Percentiles rank a stretch among this genome's conserved stretches.
These are phyloP conservation scores for Cryptosula pallasiana DNA, from an alignment of 2,888 invertebrate species.

Conservation along the genomic window DNA sequence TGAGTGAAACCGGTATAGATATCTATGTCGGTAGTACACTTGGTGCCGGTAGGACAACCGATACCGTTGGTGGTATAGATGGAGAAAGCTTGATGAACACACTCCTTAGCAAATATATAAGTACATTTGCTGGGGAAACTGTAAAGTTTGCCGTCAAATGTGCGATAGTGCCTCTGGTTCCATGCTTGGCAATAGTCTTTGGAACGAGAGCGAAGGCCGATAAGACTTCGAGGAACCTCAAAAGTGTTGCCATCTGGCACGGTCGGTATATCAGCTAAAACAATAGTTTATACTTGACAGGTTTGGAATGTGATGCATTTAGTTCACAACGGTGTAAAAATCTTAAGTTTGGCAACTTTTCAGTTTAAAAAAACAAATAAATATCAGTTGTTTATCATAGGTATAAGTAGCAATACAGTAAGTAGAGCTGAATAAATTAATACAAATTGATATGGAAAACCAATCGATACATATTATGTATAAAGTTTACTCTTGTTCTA, in stretches of 20 bases:
- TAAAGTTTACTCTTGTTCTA: too few species aligned
- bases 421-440: too few species aligned
- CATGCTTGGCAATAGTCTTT: conserved; percentile 70
- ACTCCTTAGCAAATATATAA: conserved; percentile 69
- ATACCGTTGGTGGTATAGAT: conserved; percentile 60
- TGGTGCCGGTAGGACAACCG: conserved; percentile 57
- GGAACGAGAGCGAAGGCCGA: neutral
- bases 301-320: too few species aligned
- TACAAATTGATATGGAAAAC: too few species aligned
- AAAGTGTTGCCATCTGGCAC: neutral
- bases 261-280: neutral
- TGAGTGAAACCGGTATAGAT: conserved; percentile 66
- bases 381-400: too few species aligned
- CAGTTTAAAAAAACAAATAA: too few species aligned
- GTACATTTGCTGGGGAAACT: conserved; percentile 69
- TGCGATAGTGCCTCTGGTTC: conserved; percentile 75
- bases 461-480: too few species aligned
- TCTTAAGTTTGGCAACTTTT: too few species aligned
- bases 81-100: conserved; percentile 64
- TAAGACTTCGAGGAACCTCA: neutral
- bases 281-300: too few species aligned
- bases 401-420: too few species aligned
- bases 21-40: conserved; percentile 58
- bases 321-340: too few species aligned
- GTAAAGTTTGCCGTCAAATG: conserved; percentile 73